Percentiles rank a stretch among this genome's conserved stretches.
These are phyloP conservation scores for Tyto alba DNA, from an alignment of 2,113 vertebrate genomes.

Conservation along the genomic window DNA sequence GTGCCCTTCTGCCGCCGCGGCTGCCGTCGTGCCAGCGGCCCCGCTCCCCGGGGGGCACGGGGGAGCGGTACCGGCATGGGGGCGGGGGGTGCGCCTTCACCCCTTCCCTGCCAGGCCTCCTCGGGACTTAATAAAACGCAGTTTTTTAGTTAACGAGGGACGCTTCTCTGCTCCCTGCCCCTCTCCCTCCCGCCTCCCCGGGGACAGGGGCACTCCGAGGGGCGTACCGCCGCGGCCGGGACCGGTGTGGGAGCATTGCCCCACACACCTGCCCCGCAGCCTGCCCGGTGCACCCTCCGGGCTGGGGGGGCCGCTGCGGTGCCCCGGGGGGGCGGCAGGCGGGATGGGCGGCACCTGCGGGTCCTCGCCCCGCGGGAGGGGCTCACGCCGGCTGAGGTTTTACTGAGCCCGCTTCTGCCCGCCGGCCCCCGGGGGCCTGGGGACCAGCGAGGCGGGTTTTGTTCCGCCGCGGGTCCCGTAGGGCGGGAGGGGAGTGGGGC, in stretches of 20 bases:
- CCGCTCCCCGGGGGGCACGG: not conserved
- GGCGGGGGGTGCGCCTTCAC: not conserved
- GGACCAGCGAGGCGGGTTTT: not conserved
- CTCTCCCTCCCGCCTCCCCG: accelerated
- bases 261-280: too few species aligned
- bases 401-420: too few species aligned
- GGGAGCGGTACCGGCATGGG: not conserved
- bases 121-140: not conserved
- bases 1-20: slow-evolving; percentile 79
- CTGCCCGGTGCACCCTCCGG: accelerated
- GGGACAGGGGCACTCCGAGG: too few species aligned
- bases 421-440: not conserved
- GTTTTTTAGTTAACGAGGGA: not conserved
- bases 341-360: accelerated
- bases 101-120: not conserved
- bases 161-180: not conserved
- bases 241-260: too few species aligned
- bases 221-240: not conserved
- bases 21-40: slow-evolving; percentile 20
- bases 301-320: too few species aligned
- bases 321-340: not conserved
- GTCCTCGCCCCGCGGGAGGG: not conserved
- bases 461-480: too few species aligned
- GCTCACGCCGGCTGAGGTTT: accelerated
- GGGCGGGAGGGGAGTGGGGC: accelerated